These are phyloP conservation scores for Balearica regulorum DNA, from an alignment of 2,797 vertebrate species.

Conservation along the genomic window DNA sequence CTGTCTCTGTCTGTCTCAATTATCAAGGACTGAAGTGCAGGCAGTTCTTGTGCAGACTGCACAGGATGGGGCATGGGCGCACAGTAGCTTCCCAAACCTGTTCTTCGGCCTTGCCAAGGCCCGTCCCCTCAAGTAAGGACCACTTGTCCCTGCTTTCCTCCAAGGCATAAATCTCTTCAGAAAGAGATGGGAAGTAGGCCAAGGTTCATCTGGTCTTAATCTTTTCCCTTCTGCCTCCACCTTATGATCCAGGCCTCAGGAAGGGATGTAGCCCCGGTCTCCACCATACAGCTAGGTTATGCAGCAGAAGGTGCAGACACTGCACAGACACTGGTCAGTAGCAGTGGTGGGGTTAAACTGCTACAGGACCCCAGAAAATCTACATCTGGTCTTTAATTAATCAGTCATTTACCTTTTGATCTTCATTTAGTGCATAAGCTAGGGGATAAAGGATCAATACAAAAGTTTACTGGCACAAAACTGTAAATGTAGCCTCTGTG, in stretches of 20 bases:
- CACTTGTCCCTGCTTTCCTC: neutral
- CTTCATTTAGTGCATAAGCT: neutral
- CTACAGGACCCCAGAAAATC: neutral
- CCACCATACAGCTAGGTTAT: neutral
- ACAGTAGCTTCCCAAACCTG: neutral
- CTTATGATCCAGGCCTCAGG: neutral
- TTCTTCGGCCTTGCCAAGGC: neutral
- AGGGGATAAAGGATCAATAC: neutral
- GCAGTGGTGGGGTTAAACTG: neutral
- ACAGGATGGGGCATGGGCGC: neutral
- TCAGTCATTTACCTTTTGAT: neutral
- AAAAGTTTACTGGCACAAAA: neutral
- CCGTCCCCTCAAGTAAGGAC: neutral
- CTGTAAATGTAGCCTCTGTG: neutral
- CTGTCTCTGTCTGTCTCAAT: slow-evolving; percentile 28
- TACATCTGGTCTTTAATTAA: neutral
- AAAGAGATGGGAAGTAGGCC: neutral
- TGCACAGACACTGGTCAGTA: neutral
- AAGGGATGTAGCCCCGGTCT: neutral
- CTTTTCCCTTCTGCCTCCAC: neutral
- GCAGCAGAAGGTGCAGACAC: neutral
- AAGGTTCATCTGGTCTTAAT: neutral
- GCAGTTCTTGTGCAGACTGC: neutral
- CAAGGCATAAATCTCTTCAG: neutral
- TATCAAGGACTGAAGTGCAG: neutral